phyloP scores from a whole-genome alignment of 2,797 vertebrate genomes.

The Dendrocincla fuliginosa region DNA sequence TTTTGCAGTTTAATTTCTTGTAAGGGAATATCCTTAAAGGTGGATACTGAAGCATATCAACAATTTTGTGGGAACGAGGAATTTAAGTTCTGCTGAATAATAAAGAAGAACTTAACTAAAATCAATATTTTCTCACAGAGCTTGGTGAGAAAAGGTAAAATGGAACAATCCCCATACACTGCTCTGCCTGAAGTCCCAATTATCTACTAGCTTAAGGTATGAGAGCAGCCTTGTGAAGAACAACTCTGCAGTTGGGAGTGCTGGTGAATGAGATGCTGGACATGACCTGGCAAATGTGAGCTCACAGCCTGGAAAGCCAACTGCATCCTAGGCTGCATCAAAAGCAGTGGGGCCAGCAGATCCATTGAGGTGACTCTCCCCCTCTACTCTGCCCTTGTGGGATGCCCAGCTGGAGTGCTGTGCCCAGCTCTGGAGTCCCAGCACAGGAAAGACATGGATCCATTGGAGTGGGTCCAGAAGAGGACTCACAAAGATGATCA shows the following conservation, averaged over 20 bases:
- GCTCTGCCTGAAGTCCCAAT: background rate
- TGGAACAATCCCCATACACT: background rate
- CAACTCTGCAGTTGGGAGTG: background rate
- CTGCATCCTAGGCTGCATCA: background rate
- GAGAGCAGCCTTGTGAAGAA: background rate
- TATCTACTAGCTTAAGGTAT: background rate
- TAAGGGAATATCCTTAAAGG: background rate
- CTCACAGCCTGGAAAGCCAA: background rate
- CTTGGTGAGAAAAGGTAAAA: background rate
- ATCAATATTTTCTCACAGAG: background rate
- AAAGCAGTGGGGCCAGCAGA: background rate
- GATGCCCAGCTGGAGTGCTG: background rate
- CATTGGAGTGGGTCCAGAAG: background rate
- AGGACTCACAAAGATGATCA: background rate
- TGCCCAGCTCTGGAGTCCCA: background rate
- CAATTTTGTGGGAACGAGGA: background rate
- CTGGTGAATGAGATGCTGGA: background rate
- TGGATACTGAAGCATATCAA: background rate
- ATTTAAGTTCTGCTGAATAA: background rate
- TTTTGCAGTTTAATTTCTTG: slow-evolving; percentile 5
- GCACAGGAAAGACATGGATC: background rate
- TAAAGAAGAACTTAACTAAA: background rate
- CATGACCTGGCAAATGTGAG: background rate
- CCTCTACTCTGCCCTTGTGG: background rate
- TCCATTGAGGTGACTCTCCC: background rate